Percentiles rank a stretch among this genome's conserved stretches.
phyloP scores from a whole-genome alignment of 2,888 invertebrate species.

The Spicauda simplicius region DNA sequence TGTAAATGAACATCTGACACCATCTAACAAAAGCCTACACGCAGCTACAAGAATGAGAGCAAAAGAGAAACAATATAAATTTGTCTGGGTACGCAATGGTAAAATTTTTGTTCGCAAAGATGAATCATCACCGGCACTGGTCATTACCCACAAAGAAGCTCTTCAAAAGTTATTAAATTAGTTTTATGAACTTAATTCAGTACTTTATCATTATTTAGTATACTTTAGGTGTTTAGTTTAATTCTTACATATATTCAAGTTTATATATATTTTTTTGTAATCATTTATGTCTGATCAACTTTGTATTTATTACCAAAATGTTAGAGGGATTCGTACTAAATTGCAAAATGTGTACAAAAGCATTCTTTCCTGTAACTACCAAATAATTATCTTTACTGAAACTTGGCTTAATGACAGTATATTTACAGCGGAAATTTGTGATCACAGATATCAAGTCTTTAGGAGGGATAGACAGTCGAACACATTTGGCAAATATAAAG shows the following conservation, averaged over 20 bases:
- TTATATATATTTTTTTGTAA: no score
- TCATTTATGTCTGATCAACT: not conserved
- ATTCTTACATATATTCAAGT: no score
- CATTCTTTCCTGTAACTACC: not conserved
- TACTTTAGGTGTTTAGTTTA: no score
- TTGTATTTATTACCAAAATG: slow-evolving; percentile 23
- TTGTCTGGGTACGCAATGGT: slow-evolving; percentile 33
- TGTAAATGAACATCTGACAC: slow-evolving; percentile 28
- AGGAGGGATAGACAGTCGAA: no score
- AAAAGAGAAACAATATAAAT: slow-evolving; percentile 22
- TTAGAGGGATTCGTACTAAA: slow-evolving; percentile 18
- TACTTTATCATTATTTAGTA: no score
- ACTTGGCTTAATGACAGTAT: slow-evolving; percentile 23
- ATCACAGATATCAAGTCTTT: slow-evolving; percentile 18
- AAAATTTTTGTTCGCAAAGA: not conserved
- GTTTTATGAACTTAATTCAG: no score
- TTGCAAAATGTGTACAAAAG: slow-evolving; percentile 6
- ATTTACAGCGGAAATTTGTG: slow-evolving; percentile 21
- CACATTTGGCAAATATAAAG: slow-evolving; percentile 8
- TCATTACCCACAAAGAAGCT: slow-evolving; percentile 13
- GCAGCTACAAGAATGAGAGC: slow-evolving; percentile 31
- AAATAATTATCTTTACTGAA: slow-evolving; percentile 17
- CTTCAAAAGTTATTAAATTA: no score
- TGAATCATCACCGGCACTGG: slow-evolving; percentile 13
- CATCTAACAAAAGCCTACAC: slow-evolving; percentile 21